Base-by-base conservation (phyloP, 2,888 invertebrate species). In the Digitonthophagus gazella region DNA sequence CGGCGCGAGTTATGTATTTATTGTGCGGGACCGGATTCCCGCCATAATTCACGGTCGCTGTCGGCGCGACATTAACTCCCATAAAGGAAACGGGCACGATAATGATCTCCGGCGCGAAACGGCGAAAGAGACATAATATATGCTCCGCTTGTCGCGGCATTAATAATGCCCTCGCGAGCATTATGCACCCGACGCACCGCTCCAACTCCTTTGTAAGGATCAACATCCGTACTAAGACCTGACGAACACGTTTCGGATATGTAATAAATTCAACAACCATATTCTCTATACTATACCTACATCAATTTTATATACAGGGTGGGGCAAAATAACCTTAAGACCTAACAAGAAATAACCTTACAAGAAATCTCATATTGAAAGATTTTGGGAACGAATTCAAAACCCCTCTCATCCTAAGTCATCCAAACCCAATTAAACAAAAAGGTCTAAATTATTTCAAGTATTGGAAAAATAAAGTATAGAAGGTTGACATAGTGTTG, bases 1-100 rank as follows among this genome's bases (percentile, higher is more conserved):
- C 28, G 28, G 28, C 22, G 66, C 58, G 66, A 64, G 64, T 67
- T 67, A 67, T 64, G 64, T 67, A 67, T 67, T 67, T 67, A 67
- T 67, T 64, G 67, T 67, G 19, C 61, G 56, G 64, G 56, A 28
- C 64, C 56, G 67, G 64, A 64, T 67, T 67, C 67, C 57, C 56
- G 22, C 64, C 67, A 67, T 67, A 67, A 67, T 57, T 67, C 67
- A 44, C 28, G 28, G 61, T 18, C 20, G 61, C 19, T 61, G 61
- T 61, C 61, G 61, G 18, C 61, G 61, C 18, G 19, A 20, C 61
- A 61, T 61, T 61, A 61, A 61, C 61, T 61, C 61, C 61, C 20
- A 61, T 61, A 61, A 61, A 20, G 61, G 61, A 61, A 61, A 19
- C 61, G 61, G 20, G 20, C 61, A 61, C 61, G 61, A 61, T 61